phyloP scores from a whole-genome alignment of 2,888 invertebrate species.

The Noctua comes region DNA sequence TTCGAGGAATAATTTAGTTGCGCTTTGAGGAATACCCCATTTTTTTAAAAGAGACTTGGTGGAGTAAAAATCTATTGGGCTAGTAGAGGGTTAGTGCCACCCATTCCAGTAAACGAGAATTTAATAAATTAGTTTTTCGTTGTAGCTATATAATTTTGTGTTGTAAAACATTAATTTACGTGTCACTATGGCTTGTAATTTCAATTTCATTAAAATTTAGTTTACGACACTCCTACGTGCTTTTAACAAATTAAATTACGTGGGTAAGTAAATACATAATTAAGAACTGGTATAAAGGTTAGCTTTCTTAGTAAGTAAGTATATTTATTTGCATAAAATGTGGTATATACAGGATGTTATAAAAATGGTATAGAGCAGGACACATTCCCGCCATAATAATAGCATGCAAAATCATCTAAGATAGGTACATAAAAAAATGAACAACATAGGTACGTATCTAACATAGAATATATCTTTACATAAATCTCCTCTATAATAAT shows the following conservation, averaged over 20 bases:
- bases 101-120: not conserved
- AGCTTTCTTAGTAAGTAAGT: too few species aligned
- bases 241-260: constrained; percentile 13
- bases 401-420: too few species aligned
- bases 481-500: too few species aligned
- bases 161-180: not conserved
- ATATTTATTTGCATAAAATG: too few species aligned
- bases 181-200: constrained; percentile 13
- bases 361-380: too few species aligned
- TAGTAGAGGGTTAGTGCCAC: not conserved
- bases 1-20: too few species aligned
- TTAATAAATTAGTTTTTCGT: not conserved
- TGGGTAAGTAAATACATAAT: not conserved
- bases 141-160: not conserved
- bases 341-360: too few species aligned
- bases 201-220: constrained; percentile 16
- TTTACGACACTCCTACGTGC: not conserved
- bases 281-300: not conserved
- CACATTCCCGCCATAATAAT: too few species aligned
- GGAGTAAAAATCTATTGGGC: not conserved
- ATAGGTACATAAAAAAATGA: too few species aligned
- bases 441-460: too few species aligned
- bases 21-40: too few species aligned
- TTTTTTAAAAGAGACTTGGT: not conserved
- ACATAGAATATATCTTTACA: too few species aligned